Conservation (phyloP, 2,797 vertebrate species). For the Phoebastria nigripes region DNA sequence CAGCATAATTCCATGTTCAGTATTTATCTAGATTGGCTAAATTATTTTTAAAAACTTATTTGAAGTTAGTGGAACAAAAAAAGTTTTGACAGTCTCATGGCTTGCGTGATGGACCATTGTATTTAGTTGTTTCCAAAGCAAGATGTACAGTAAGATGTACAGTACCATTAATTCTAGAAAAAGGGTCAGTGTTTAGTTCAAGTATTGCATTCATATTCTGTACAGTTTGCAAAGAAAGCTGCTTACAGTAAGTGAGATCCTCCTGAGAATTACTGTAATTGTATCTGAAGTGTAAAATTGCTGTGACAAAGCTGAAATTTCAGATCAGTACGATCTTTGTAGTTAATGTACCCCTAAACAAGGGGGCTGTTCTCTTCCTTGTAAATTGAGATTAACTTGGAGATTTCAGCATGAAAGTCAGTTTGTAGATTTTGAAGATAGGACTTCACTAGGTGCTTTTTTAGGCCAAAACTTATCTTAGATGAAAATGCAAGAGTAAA, state of each 20-base stretch:
- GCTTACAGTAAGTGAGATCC: background rate
- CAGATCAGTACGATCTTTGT: background rate
- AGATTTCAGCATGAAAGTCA: background rate
- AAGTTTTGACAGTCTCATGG: constrained; percentile 22
- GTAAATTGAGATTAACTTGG: background rate
- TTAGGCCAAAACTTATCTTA: background rate
- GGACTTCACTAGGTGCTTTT: background rate
- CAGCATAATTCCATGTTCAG: background rate
- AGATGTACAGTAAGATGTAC: constrained; percentile 8
- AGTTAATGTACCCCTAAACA: background rate
- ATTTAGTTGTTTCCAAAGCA: constrained; percentile 40
- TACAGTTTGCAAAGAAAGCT: constrained; percentile 4
- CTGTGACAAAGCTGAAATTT: background rate
- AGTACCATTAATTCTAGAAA: background rate
- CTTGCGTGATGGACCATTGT: constrained; percentile 42
- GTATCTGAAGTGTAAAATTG: background rate
- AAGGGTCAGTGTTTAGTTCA: background rate
- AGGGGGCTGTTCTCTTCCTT: background rate
- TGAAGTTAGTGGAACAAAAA: constrained; percentile 43
- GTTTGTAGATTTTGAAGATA: background rate
- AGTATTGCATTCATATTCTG: background rate
- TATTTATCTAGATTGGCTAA: constrained; percentile 38
- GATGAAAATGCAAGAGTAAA: background rate
- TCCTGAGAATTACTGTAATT: constrained; percentile 1
- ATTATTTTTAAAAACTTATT: constrained; percentile 45